A percentile compares a stretch with the other conserved stretches of the same genome.
These are phyloP conservation scores for Melangyna quadrimaculata DNA, from an alignment of 2,888 invertebrate species.

Conservation along the genomic window DNA sequence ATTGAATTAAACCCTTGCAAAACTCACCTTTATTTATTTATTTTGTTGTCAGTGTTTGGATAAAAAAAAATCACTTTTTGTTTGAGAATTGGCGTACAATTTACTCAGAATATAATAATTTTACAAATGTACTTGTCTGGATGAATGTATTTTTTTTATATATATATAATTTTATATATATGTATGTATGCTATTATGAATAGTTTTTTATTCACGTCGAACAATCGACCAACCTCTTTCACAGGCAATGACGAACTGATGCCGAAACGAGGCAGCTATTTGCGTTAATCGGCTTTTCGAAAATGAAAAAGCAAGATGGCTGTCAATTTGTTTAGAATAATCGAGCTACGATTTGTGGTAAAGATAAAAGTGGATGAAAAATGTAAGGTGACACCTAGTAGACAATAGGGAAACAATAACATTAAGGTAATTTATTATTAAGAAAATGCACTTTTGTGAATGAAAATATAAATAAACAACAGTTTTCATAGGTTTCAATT, in stretches of 20 bases:
- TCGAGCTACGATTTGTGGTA: background rate
- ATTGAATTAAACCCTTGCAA: background rate
- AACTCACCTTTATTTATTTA: slow-evolving; percentile 49
- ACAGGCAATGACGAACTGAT: slow-evolving; percentile 69
- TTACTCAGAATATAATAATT: slow-evolving; percentile 12
- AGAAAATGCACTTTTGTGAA: too few relatives aligned
- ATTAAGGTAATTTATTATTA: too few relatives aligned
- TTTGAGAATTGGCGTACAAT: slow-evolving; percentile 56
- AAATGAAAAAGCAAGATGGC: slow-evolving; percentile 40
- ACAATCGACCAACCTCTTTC: slow-evolving; percentile 58
- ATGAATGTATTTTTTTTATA: slow-evolving; percentile 12
- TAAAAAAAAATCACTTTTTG: slow-evolving; percentile 27
- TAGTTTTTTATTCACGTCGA: slow-evolving; percentile 10
- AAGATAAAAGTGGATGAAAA: background rate
- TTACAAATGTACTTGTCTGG: slow-evolving; percentile 51
- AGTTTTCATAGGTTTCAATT: too few relatives aligned
- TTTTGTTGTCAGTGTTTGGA: slow-evolving; percentile 12
- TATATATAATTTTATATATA: background rate
- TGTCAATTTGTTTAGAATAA: background rate
- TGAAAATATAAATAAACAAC: too few relatives aligned
- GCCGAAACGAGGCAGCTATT: slow-evolving; percentile 58
- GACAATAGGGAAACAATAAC: background rate
- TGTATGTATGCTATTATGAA: background rate
- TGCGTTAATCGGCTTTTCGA: slow-evolving; percentile 44
- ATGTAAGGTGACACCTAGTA: background rate